phyloP scores from a whole-genome alignment of 1,140 invertebrate genomes.

The Eriocheir sinensis region DNA sequence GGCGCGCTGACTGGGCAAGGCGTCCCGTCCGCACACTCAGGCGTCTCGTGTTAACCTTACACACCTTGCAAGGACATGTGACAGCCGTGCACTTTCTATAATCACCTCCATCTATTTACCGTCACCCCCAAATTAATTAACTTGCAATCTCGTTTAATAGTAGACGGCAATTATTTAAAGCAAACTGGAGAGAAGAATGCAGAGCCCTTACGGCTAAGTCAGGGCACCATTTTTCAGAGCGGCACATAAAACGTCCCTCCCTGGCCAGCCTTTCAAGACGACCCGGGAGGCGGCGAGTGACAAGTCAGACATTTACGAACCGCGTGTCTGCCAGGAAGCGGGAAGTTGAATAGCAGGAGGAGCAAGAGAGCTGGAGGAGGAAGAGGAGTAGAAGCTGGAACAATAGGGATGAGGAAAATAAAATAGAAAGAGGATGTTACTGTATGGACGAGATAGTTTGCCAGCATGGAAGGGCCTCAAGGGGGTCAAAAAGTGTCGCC shows the following conservation, averaged over 20 bases:
- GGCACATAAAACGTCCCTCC: slow-evolving; percentile 13
- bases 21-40: background rate
- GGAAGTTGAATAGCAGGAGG: background rate
- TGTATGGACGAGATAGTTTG: slow-evolving; percentile 9
- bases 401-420: background rate
- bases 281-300: background rate
- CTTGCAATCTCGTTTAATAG: background rate
- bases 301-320: background rate
- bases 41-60: slow-evolving; percentile 9
- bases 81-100: background rate
- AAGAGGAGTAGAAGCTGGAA: background rate
- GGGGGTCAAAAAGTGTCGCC: background rate
- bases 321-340: background rate
- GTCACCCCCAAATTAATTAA: background rate
- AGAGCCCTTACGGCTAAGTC: background rate
- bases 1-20: background rate
- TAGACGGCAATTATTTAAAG: background rate
- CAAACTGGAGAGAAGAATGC: background rate
- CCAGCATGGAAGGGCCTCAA: background rate
- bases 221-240: background rate
- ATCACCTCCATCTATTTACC: background rate
- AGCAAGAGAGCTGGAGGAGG: background rate
- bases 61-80: background rate
- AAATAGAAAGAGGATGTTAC: background rate
- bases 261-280: background rate